Percentiles rank a stretch among this genome's conserved stretches.
Conservation (phyloP, 35 echinoderm and acorn worm genomes). For the Holothuria glaberrima region DNA sequence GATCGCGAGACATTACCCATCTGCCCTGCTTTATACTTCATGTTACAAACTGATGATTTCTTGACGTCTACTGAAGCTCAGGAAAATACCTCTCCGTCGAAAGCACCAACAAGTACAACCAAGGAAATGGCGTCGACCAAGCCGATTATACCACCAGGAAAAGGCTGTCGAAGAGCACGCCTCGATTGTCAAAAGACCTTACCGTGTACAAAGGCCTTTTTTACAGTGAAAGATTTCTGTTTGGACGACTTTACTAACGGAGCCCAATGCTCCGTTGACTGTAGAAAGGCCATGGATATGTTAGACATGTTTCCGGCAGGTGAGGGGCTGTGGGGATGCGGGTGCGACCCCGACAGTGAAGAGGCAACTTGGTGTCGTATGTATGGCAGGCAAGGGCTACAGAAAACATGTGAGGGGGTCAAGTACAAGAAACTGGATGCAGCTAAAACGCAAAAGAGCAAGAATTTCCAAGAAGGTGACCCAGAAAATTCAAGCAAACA, state of each 20-base stretch:
- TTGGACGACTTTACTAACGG: not conserved
- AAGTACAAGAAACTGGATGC: not conserved
- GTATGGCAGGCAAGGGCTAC: not conserved
- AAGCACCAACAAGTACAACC: not conserved
- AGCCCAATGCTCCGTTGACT: not conserved
- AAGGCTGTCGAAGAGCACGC: not conserved
- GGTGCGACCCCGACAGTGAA: not conserved
- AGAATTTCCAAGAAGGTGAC: too few relatives aligned
- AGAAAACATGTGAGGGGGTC: not conserved
- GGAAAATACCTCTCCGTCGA: not conserved
- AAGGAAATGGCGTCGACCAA: not conserved
- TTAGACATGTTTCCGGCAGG: not conserved
- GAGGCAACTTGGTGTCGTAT: constrained; percentile 21
- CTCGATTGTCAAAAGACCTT: not conserved
- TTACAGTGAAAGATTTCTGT: not conserved
- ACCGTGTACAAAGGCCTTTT: not conserved
- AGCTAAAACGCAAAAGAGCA: too few relatives aligned
- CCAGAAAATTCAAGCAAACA: too few relatives aligned
- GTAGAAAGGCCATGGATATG: not conserved
- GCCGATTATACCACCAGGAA: not conserved
- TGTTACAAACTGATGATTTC: not conserved
- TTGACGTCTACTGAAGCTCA: not conserved
- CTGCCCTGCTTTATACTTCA: not conserved
- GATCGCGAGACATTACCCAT: not conserved
- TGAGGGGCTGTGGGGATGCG: not conserved